phyloP scores from a whole-genome alignment of 2,113 vertebrate species.

The Ciconia boyciana region DNA sequence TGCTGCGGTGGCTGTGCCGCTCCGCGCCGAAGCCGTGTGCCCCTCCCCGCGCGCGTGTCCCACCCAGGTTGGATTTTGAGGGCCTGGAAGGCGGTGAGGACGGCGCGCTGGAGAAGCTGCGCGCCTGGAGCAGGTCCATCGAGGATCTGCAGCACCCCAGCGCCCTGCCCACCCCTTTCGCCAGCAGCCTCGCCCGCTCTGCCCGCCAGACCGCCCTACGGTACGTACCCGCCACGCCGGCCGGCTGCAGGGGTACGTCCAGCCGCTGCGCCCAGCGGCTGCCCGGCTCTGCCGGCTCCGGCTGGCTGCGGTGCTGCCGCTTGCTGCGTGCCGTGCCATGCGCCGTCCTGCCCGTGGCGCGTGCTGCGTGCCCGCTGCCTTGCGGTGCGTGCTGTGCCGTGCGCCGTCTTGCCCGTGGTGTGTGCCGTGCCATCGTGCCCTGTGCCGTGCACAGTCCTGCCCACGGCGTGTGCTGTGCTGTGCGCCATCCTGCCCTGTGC shows the following conservation, averaged over 20 bases:
- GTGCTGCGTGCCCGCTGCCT: background rate
- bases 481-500: background rate
- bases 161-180: constrained; percentile 82
- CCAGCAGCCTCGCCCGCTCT: constrained; percentile 92
- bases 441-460: background rate
- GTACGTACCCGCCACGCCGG: constrained; percentile 77
- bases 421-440: constrained; percentile 27
- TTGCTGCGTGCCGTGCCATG: background rate
- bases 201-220: constrained; percentile 93
- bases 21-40: background rate
- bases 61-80: constrained; percentile 94
- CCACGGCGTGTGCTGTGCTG: background rate
- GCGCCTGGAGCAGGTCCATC: constrained; percentile 95
- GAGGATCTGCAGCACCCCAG: constrained; percentile 92
- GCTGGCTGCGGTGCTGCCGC: background rate
- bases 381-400: constrained; percentile 64
- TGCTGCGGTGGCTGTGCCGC: background rate
- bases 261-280: background rate
- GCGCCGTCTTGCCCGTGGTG: constrained; percentile 66
- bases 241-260: constrained; percentile 22
- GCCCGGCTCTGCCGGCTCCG: background rate
- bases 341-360: constrained; percentile 66
- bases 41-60: constrained; percentile 17
- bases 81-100: constrained; percentile 90
- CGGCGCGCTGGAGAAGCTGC: constrained; percentile 86